Base-by-base conservation (phyloP, 2,888 invertebrate genomes). In the Teleiodes luculella region DNA sequence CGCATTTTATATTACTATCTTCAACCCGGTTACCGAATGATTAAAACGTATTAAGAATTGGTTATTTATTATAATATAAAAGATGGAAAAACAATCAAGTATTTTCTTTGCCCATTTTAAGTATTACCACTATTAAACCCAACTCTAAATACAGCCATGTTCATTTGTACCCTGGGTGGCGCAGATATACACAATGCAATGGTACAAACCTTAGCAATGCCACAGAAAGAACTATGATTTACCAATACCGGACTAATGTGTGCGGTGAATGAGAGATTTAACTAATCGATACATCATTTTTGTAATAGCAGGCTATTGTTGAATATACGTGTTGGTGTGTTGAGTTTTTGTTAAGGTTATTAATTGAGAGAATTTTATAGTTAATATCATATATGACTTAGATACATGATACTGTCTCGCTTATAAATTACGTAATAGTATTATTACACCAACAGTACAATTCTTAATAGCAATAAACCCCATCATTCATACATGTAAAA, bases 221-320 rank as follows among this genome's bases (percentile, higher is more conserved):
- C 11, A 67, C 65, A 65, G 60, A 72, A 65, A 64, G 64, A 61
- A 68, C 60, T 57, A 65, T 63, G 64, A 70, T 73, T 72, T 70
- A 75, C 71, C 65, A 75, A 76, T 73, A 70, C 68, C 59, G 60
- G n/a, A 61, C 64, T 58, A 57, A 57, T 55, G 53, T 64, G 70
- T 65, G 70, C 65, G 70, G 59, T 76, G 75, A 77, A 78, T 78
- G 73, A 78, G 66, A 75, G 72, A 78, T 78, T 78, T 75, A 76
- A 75, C 67, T 67, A 72, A 76, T 71, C 73, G 65, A 80, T 82
- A 74, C 63, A 80, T 82, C 78, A 78, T 78, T 74, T 14, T 74
- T 65, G 66, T 75, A 80, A 80, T 75, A 74, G 78, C 72, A 59
- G 63, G 63, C 61, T 64, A 76, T 78, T 80, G 74, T 76, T 74